These are phyloP conservation scores for Brachypodius melanocephalos DNA, from an alignment of 2,113 vertebrate genomes.

Conservation along the genomic window DNA sequence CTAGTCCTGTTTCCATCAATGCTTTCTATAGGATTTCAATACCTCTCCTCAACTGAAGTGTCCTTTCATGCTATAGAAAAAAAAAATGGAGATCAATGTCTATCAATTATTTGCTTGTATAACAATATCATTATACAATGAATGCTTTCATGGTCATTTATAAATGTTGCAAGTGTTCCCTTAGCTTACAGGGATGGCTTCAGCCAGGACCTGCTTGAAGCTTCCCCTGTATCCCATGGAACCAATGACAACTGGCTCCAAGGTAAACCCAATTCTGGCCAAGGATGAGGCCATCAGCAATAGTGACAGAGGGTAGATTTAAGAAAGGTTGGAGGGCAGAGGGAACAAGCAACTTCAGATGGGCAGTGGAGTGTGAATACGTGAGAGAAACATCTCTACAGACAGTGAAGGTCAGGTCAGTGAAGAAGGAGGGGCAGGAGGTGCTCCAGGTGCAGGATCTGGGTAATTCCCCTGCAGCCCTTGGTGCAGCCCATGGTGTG, in stretches of 20 bases:
- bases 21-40: neutral
- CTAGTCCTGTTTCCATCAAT: neutral
- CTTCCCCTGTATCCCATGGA: rapidly evolving
- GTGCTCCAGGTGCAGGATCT: rapidly evolving
- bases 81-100: neutral
- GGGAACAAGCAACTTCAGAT: neutral
- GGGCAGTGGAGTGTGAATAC: neutral
- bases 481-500: no score
- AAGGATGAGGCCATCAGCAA: rapidly evolving
- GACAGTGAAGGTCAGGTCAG: neutral
- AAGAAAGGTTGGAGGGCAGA: rapidly evolving
- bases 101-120: neutral
- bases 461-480: neutral
- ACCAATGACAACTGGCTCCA: neutral
- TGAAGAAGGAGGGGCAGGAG: neutral
- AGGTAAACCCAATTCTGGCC: rapidly evolving
- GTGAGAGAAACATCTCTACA: neutral
- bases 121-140: neutral
- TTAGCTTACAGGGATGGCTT: neutral
- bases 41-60: neutral
- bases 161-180: neutral
- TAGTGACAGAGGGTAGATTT: rapidly evolving
- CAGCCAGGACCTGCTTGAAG: neutral
- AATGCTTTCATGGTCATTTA: neutral
- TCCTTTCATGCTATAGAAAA: neutral